Base-by-base conservation (phyloP, 2,888 invertebrate genomes). In the Mythimna vitellina region DNA sequence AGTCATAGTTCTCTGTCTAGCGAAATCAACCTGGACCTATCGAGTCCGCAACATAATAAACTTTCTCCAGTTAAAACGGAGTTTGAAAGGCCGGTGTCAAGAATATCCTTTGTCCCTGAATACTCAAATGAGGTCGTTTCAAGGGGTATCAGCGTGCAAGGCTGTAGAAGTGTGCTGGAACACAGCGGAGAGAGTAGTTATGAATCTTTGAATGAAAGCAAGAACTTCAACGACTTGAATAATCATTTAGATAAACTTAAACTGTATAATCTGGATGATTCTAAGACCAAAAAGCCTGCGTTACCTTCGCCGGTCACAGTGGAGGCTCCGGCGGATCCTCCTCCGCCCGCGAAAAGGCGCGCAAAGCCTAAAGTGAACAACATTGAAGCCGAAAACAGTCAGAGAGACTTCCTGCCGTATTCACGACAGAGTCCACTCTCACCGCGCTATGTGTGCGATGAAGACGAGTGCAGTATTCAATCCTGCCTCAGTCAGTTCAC, bases 401-500 rank as follows among this genome's bases (percentile, higher is more conserved):
- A 90, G 51, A 89, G 91, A 65, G 94, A 95, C 65, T 92, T 90
- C 84, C 67, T 93, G 56, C 91, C 93, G 7, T 93, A 91, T 81
- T 90, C 91, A 58, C 91, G 94, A 1, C 93, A 91, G 81, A 96
- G 96, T 57, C 97, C 97, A 1, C 95, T 97, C 7, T 97, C 97
- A 2, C 97, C 97, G 0, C 97, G 98, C 25, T 98, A 98, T 89
- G 96, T 97, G 53, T 97, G 97, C 88, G 97, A 97, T 82, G 98
- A 98, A 70, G 98, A 98, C 57, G 98, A 98, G 86, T 98, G 98
- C 91, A 98, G 98, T 32, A 97, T 99, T 65, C 97, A 98, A 87
- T 98, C 99, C 0, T 99, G 99, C 91, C 97, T 99, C 67, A 98
- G 98, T 89, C 98, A 99, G 92, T 99, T 99, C 94, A 99, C 99